Evolutionary conservation across 2,888 invertebrate genomes (phyloP).

Genomic region (Seira musarum): DNA sequence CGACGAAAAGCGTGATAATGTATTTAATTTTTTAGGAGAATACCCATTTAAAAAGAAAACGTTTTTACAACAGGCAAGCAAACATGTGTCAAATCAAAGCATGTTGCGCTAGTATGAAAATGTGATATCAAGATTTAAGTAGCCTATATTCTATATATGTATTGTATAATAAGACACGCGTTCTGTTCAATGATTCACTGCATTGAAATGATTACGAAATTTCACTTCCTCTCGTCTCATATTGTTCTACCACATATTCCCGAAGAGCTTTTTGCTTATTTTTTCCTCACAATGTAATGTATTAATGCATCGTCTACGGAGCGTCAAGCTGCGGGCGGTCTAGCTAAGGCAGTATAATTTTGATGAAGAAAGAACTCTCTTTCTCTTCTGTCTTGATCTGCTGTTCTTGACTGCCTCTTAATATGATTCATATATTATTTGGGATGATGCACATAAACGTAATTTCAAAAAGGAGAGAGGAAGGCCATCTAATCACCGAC

Average conservation of each 20-base stretch:
- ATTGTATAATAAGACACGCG: not conserved
- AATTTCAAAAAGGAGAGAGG: not conserved
- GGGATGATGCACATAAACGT: not conserved
- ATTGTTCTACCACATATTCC: not conserved
- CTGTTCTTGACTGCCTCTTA: constrained; percentile 28
- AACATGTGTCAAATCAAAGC: too few relatives aligned
- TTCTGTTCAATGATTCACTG: constrained; percentile 1
- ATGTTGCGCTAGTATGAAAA: too few relatives aligned
- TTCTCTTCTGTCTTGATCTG: constrained; percentile 7
- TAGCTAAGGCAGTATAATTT: not conserved
- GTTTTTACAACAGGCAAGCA: too few relatives aligned
- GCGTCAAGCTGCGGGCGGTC: constrained; percentile 40
- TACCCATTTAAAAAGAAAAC: too few relatives aligned
- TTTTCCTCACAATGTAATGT: constrained; percentile 1
- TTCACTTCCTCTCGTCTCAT: constrained; percentile 7
- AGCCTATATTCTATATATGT: too few relatives aligned
- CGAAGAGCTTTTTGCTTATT: not conserved
- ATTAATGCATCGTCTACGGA: constrained; percentile 29
- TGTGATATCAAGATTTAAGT: too few relatives aligned
- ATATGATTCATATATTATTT: constrained; percentile 40
- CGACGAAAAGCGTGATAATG: too few relatives aligned
- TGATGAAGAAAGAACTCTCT: constrained; percentile 13
- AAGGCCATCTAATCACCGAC: not conserved
- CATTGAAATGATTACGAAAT: constrained; percentile 12
- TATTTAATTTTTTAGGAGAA: too few relatives aligned